These are phyloP conservation scores for Taxidea taxus DNA, from an alignment of 2,113 vertebrate species.

Conservation along the genomic window DNA sequence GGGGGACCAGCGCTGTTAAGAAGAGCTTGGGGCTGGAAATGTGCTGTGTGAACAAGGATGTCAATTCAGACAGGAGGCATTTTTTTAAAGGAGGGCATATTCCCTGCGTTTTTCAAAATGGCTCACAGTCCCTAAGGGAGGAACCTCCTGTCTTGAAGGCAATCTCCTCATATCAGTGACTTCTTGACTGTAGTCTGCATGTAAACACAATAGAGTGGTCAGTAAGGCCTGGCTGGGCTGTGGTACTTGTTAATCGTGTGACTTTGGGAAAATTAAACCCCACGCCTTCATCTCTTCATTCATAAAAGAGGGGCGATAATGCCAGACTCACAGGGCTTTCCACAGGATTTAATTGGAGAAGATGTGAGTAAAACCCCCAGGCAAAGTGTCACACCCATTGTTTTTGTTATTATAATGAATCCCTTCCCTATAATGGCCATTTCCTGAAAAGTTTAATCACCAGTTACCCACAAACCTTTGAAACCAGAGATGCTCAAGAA, in stretches of 20 bases:
- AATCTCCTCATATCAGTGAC: not conserved
- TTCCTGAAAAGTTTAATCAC: conserved; percentile 26
- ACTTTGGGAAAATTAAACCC: conserved; percentile 14
- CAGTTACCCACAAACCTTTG: not conserved
- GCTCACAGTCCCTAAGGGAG: not conserved
- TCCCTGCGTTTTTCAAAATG: not conserved
- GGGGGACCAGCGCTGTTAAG: not conserved
- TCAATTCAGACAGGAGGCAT: not conserved
- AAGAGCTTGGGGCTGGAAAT: not conserved
- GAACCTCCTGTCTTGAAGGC: not conserved
- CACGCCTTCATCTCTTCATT: conserved; percentile 9
- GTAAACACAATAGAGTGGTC: not conserved
- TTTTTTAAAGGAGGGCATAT: not conserved
- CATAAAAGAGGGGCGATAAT: not conserved
- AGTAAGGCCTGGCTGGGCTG: not conserved
- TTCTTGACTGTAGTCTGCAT: not conserved
- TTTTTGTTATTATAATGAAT: conserved; percentile 7
- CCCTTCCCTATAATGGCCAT: not conserved
- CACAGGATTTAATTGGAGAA: conserved; percentile 34
- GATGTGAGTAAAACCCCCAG: not conserved
- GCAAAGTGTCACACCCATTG: not conserved
- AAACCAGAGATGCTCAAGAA: not conserved
- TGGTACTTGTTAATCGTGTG: not conserved
- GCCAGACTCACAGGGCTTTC: not conserved
- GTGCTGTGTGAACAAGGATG: not conserved